Percentiles rank a stretch among this genome's conserved stretches.
These are phyloP conservation scores for Mechanitis messenoides DNA, from an alignment of 2,888 invertebrate species.

Conservation along the genomic window DNA sequence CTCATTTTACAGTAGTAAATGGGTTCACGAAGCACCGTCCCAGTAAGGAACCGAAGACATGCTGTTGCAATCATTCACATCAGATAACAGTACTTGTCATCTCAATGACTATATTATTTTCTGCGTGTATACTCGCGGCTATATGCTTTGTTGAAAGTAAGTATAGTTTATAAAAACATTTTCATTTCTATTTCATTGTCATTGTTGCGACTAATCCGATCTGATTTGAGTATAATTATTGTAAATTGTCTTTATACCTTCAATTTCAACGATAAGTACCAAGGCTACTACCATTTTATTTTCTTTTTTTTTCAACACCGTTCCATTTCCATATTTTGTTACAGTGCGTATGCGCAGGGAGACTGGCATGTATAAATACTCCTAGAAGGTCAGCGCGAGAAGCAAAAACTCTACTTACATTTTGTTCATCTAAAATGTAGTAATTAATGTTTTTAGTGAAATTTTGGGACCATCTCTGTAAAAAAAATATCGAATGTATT, in stretches of 20 bases:
- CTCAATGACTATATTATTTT: slow-evolving; percentile 88
- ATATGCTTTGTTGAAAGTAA: slow-evolving; percentile 91
- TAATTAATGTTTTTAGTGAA: not conserved
- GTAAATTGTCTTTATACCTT: too few relatives aligned
- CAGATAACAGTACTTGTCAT: slow-evolving; percentile 88
- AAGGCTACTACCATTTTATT: not conserved
- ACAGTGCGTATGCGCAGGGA: slow-evolving; percentile 73
- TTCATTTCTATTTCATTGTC: too few relatives aligned
- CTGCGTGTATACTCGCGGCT: slow-evolving; percentile 86
- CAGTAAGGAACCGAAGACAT: slow-evolving; percentile 77
- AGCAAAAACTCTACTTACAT: not conserved
- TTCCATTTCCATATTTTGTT: slow-evolving; percentile 38
- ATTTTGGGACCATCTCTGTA: not conserved
- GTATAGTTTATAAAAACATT: slow-evolving; percentile 45
- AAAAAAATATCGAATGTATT: too few relatives aligned
- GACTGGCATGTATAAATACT: slow-evolving; percentile 71
- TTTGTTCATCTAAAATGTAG: not conserved
- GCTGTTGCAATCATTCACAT: slow-evolving; percentile 85
- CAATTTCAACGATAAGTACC: too few relatives aligned
- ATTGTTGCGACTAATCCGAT: too few relatives aligned
- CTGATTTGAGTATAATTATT: too few relatives aligned
- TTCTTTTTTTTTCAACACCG: not conserved
- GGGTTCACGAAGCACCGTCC: slow-evolving; percentile 81
- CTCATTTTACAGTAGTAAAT: slow-evolving; percentile 91
- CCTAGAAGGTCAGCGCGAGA: slow-evolving; percentile 37